Evolutionary conservation across 2,113 vertebrate species (phyloP).

Genomic region (Ctenomys sociabilis): DNA sequence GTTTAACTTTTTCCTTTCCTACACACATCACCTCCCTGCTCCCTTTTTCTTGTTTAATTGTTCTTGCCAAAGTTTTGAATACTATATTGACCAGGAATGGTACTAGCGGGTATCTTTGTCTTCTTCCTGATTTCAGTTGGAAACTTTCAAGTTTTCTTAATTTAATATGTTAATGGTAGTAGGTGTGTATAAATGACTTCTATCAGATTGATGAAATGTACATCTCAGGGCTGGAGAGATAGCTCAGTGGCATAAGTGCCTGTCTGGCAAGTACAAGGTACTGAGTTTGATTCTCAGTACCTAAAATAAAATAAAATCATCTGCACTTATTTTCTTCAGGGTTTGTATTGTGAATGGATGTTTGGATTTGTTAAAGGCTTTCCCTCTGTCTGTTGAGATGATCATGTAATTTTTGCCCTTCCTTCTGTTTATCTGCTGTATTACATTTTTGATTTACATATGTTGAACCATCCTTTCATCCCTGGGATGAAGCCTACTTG

Average conservation of each 20-base stretch:
- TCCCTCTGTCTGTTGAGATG: neutral
- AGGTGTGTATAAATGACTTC: neutral
- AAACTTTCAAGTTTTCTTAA: neutral
- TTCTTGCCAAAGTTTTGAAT: neutral
- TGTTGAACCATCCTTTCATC: neutral
- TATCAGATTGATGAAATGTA: neutral
- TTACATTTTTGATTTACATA: neutral
- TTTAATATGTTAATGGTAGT: neutral
- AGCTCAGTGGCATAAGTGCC: too few species aligned
- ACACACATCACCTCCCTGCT: neutral
- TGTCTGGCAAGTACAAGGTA: too few species aligned
- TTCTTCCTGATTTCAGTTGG: neutral
- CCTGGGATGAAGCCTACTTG: neutral
- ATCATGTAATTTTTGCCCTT: neutral
- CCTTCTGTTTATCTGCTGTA: neutral
- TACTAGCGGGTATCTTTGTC: neutral
- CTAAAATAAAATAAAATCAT: neutral
- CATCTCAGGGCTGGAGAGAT: too few species aligned
- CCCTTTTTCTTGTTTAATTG: neutral
- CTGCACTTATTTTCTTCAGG: neutral
- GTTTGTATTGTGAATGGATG: neutral
- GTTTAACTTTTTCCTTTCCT: neutral
- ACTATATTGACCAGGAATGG: neutral
- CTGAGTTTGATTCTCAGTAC: too few species aligned
- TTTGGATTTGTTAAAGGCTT: neutral